Evolutionary conservation across 2,888 invertebrate species (phyloP).

Genomic region (Synergus laeviventris): DNA sequence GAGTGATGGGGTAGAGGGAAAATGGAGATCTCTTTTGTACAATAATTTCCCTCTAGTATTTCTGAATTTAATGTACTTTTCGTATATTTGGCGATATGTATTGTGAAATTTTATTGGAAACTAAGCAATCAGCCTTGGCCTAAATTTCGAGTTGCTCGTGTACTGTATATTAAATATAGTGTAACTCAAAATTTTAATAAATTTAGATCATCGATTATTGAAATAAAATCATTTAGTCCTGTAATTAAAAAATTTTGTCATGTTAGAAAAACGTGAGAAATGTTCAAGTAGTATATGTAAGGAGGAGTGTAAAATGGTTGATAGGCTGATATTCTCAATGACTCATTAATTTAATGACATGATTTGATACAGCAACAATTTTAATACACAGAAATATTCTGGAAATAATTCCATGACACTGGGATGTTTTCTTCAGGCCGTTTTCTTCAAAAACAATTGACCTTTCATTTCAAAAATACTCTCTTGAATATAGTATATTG

Average conservation of each 20-base stretch:
- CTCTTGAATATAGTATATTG: too few species aligned
- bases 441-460: background rate
- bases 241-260: background rate
- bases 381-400: background rate
- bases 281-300: background rate
- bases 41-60: background rate
- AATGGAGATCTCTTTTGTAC: background rate
- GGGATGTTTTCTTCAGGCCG: background rate
- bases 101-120: background rate
- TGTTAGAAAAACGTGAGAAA: background rate
- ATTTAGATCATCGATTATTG: background rate
- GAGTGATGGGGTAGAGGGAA: background rate
- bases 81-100: background rate
- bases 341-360: background rate
- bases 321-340: background rate
- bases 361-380: constrained; percentile 3
- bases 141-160: background rate
- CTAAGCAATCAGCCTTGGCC: background rate
- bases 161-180: background rate
- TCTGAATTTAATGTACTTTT: background rate
- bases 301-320: constrained; percentile 2
- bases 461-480: background rate
- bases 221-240: constrained; percentile 2
- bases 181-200: background rate
- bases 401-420: constrained; percentile 3